Evolutionary conservation across 2,888 invertebrate genomes (phyloP).

Genomic region (Palloptera scutellata): DNA sequence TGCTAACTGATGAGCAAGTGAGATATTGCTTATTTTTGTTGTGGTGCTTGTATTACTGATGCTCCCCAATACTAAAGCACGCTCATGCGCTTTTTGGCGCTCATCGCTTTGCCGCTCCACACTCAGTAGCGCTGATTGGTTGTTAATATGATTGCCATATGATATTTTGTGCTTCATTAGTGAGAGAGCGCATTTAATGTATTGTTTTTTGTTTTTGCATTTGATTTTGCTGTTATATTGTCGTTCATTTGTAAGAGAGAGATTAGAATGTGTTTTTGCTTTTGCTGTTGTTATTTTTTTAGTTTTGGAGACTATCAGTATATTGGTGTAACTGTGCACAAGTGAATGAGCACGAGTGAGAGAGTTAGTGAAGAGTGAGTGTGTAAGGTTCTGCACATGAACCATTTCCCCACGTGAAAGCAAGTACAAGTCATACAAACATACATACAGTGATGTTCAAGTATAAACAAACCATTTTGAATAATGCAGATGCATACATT

Average conservation of each 20-base stretch:
- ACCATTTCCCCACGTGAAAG: slow-evolving; percentile 26
- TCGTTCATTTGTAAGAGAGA: not conserved
- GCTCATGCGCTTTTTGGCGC: slow-evolving; percentile 4
- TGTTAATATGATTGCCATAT: not conserved
- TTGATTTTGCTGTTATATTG: no score
- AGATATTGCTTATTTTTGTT: not conserved
- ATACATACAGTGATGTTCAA: no score
- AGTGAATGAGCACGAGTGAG: no score
- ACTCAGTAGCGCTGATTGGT: not conserved
- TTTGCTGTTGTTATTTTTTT: not conserved
- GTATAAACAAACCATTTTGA: slow-evolving; percentile 57
- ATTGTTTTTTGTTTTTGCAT: no score
- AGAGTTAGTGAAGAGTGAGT: not conserved
- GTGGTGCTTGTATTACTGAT: not conserved
- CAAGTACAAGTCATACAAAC: no score
- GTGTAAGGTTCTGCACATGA: slow-evolving; percentile 25
- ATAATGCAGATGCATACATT: slow-evolving; percentile 27
- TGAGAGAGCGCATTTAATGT: no score
- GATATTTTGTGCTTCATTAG: not conserved
- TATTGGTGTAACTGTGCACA: not conserved
- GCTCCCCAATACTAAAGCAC: slow-evolving; percentile 2
- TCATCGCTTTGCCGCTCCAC: not conserved
- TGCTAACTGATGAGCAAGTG: not conserved
- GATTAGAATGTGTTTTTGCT: not conserved
- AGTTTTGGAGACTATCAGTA: not conserved